Evolutionary conservation across 2,113 vertebrate genomes (phyloP), one percentile per base, ranked within the genome.

Genomic region (Peromyscus polionotus): DNA sequence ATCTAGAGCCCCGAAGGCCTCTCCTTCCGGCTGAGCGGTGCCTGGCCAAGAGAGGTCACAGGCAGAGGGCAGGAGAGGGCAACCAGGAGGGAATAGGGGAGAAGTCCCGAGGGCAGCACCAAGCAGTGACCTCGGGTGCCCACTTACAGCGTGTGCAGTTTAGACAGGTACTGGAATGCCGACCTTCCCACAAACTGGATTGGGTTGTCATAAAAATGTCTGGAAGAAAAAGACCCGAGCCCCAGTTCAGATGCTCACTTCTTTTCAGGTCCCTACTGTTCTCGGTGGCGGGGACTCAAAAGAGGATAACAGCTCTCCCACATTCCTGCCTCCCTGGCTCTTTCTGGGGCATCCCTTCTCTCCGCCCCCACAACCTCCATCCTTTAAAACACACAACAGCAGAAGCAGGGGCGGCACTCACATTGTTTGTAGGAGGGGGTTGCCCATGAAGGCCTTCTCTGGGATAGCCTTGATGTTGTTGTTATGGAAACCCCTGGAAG

Each of bases 191-290:
- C 99, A 98, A 99, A 99, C 99, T 99, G 99, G 99, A 99, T 99
- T n/a, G 99, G 99, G 94, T 99, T 99, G 98, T 99, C 99, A 51
- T 99, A 99, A 95, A 99, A 99, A 95, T 99, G 99, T 98, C 99
- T 99, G 98, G 70, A 98, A 97, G 98, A 95, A 98, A 97, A 84
- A 83, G 88, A 96, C 81, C 98, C 76, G 61, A 93, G 92, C 28
- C n/a, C 3, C 0, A 51, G 20, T 31, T 98, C 72, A 91, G 92
- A 42, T 63, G 22, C 93, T 83, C 14, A 61, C 70, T 10, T 28
- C 57, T 94, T 90, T 59, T 5, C 4, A 17, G 20, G 17, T 48
- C 24, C 51, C 87, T 11, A 24, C 16, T 8, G 24, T 24, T 88
- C 7, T 12, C 45, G 61, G 3, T 5, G 20, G 3, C 5, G 20